These are phyloP conservation scores for Paracanthobrama guichenoti DNA, from an alignment of 2,113 vertebrate species.

Conservation along the genomic window DNA sequence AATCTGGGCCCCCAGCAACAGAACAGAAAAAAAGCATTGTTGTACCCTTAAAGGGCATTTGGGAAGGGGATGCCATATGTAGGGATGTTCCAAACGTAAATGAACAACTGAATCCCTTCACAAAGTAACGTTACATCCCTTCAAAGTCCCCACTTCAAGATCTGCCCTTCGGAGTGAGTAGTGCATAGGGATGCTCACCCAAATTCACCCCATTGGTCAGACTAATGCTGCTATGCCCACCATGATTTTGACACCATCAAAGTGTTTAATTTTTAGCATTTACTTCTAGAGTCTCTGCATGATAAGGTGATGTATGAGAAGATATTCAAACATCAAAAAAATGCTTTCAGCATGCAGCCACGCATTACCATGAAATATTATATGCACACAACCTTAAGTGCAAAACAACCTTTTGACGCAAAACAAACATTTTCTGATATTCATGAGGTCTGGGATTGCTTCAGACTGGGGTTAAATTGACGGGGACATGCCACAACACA, in stretches of 20 bases:
- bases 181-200: neutral
- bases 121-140: neutral
- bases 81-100: too few relatives aligned
- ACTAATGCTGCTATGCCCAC: neutral
- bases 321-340: neutral
- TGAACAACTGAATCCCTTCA: too few relatives aligned
- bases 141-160: neutral
- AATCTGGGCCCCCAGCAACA: too few relatives aligned
- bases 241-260: too few relatives aligned
- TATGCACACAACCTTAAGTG: neutral
- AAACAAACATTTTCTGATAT: neutral
- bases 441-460: neutral
- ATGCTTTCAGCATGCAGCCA: neutral
- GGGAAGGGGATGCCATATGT: too few relatives aligned
- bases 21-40: too few relatives aligned
- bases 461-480: neutral
- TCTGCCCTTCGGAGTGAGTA: neutral
- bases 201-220: neutral
- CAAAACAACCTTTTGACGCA: too few relatives aligned
- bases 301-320: neutral
- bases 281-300: neutral
- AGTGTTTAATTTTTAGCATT: too few relatives aligned
- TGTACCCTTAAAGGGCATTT: too few relatives aligned
- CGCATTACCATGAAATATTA: neutral
- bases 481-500: constrained; percentile 24